Evolutionary conservation across 2,113 vertebrate species (phyloP).

Genomic region (Dendrocopos noguchii): DNA sequence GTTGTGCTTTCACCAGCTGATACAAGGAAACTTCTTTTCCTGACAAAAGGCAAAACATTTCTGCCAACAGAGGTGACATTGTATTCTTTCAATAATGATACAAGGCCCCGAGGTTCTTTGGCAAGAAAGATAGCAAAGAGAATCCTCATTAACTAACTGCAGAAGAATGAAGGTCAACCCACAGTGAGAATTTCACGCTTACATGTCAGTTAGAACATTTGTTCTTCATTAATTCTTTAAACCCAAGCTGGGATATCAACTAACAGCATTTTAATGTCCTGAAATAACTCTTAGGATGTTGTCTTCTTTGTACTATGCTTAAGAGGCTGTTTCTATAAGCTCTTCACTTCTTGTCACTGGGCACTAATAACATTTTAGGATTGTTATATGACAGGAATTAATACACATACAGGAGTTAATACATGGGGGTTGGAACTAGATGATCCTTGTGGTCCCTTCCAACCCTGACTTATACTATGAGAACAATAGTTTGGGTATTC

Average conservation of each 20-base stretch:
- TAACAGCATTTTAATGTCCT: slow-evolving; percentile 71
- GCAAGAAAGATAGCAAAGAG: slow-evolving; percentile 79
- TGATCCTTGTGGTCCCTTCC: too few species aligned
- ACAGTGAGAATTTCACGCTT: slow-evolving; percentile 75
- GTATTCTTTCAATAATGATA: slow-evolving; percentile 80
- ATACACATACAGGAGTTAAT: not conserved
- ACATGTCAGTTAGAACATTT: slow-evolving; percentile 78
- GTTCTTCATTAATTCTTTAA: slow-evolving; percentile 84
- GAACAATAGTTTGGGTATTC: slow-evolving; percentile 50
- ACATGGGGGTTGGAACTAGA: too few species aligned
- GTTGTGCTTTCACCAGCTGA: slow-evolving; percentile 71
- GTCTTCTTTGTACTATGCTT: slow-evolving; percentile 48
- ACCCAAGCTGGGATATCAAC: slow-evolving; percentile 73
- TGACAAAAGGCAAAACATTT: slow-evolving; percentile 79
- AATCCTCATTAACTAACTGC: slow-evolving; percentile 80
- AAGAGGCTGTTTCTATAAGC: slow-evolving; percentile 45
- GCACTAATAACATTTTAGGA: slow-evolving; percentile 50
- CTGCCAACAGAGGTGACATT: slow-evolving; percentile 80
- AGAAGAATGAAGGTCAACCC: slow-evolving; percentile 81
- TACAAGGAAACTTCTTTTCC: slow-evolving; percentile 74
- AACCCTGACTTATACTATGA: too few species aligned
- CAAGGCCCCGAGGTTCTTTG: slow-evolving; percentile 77
- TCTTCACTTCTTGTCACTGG: slow-evolving; percentile 40
- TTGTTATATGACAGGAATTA: slow-evolving; percentile 42
- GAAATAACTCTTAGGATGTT: slow-evolving; percentile 58